These are phyloP conservation scores for Ariopsis seemanni DNA, from an alignment of 2,113 vertebrate species.

Conservation along the genomic window DNA sequence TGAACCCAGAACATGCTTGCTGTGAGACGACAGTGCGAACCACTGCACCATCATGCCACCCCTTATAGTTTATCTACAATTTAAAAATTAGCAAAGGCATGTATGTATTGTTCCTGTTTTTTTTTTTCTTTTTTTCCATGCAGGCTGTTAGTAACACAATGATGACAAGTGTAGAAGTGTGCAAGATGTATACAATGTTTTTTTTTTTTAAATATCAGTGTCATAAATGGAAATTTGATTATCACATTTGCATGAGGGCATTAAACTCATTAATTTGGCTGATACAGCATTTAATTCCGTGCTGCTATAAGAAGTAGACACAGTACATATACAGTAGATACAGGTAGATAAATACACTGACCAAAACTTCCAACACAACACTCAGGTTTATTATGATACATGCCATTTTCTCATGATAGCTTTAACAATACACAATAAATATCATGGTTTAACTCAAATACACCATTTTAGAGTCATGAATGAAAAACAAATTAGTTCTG, in stretches of 20 bases:
- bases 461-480: too few relatives aligned
- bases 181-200: not conserved
- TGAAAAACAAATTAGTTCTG: too few relatives aligned
- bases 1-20: too few relatives aligned
- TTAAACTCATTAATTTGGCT: not conserved
- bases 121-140: not conserved
- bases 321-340: not conserved
- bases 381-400: too few relatives aligned
- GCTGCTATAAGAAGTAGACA: not conserved
- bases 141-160: not conserved
- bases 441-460: too few relatives aligned
- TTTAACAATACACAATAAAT: too few relatives aligned
- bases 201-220: not conserved
- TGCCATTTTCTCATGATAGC: too few relatives aligned
- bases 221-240: not conserved
- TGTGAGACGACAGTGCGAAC: too few relatives aligned
- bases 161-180: not conserved
- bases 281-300: not conserved
- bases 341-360: too few relatives aligned
- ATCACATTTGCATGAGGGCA: not conserved
- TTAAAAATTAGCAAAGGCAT: not conserved
- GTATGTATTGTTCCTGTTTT: not conserved
- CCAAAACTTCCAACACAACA: too few relatives aligned
- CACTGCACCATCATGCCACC: too few relatives aligned
- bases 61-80: not conserved